A percentile compares a stretch with the other conserved stretches of the same genome.
Evolutionary conservation across 1,140 invertebrate genomes (phyloP).

Genomic region (Archivesica marissinica): DNA sequence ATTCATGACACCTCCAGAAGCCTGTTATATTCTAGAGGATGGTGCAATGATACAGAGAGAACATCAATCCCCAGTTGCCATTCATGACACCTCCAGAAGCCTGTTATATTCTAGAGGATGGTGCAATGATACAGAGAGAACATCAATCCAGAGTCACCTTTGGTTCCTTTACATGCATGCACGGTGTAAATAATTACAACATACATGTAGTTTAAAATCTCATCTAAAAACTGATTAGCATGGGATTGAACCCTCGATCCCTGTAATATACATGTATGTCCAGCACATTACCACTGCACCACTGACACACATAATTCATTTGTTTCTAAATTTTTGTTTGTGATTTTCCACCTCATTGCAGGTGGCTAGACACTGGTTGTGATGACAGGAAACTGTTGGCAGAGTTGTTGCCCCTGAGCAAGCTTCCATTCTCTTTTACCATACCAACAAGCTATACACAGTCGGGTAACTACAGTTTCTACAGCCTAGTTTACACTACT

Average conservation of each 20-base stretch:
- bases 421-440: neutral
- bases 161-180: too few species aligned
- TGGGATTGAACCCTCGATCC: neutral
- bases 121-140: too few species aligned
- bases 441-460: slow-evolving; percentile 44
- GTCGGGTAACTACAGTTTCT: slow-evolving; percentile 24
- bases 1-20: too few species aligned
- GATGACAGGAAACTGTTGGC: slow-evolving; percentile 76
- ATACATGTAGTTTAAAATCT: too few species aligned
- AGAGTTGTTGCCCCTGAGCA: slow-evolving; percentile 46
- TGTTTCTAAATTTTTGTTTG: neutral
- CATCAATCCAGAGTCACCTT: too few species aligned
- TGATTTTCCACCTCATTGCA: neutral
- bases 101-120: too few species aligned
- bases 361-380: slow-evolving; percentile 80
- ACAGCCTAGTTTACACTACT: neutral
- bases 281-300: neutral
- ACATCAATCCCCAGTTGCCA: too few species aligned
- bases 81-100: too few species aligned
- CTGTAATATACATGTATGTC: neutral
- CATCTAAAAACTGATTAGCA: too few species aligned
- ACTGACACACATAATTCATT: neutral
- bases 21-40: too few species aligned
- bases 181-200: too few species aligned
- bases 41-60: too few species aligned